These are phyloP conservation scores for Chrysopilus asiliformis DNA, from an alignment of 2,888 invertebrate species.

Conservation along the genomic window DNA sequence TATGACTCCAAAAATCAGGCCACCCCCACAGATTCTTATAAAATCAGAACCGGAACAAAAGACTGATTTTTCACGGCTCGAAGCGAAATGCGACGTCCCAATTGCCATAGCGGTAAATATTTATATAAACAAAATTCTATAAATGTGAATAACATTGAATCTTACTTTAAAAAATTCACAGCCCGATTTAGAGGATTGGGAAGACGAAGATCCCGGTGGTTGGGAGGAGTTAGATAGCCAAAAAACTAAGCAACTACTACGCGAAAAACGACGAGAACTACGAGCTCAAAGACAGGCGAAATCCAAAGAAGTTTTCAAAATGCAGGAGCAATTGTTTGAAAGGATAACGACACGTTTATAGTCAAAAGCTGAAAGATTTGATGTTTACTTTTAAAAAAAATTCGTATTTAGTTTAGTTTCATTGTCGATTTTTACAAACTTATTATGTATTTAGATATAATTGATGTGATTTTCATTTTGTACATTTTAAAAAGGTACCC, in stretches of 20 bases:
- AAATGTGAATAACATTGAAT: conserved; percentile 4
- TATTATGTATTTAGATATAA: no score
- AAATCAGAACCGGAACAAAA: conserved; percentile 26
- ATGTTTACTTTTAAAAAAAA: no score
- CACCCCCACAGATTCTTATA: conserved; percentile 43
- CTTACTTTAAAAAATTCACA: conserved; percentile 20
- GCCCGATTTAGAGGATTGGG: conserved; percentile 43
- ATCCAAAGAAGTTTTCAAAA: not conserved
- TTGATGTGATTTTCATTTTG: no score
- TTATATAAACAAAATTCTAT: not conserved
- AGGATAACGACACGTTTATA: no score
- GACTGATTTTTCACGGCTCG: conserved; percentile 36
- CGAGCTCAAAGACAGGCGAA: conserved; percentile 25
- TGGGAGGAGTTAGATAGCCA: conserved; percentile 40
- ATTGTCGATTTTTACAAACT: no score
- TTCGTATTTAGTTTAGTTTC: no score
- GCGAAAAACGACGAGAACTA: conserved; percentile 33
- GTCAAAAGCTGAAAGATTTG: no score
- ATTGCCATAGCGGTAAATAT: conserved; percentile 31
- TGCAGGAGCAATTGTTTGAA: no score
- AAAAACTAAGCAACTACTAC: conserved; percentile 31
- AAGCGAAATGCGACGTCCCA: conserved; percentile 36
- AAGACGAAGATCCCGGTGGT: conserved; percentile 37
- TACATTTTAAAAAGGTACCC: no score
- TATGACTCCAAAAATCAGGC: conserved; percentile 47